Evolutionary conservation across 2,113 vertebrate species (phyloP).

Genomic region (Antechinus flavipes): DNA sequence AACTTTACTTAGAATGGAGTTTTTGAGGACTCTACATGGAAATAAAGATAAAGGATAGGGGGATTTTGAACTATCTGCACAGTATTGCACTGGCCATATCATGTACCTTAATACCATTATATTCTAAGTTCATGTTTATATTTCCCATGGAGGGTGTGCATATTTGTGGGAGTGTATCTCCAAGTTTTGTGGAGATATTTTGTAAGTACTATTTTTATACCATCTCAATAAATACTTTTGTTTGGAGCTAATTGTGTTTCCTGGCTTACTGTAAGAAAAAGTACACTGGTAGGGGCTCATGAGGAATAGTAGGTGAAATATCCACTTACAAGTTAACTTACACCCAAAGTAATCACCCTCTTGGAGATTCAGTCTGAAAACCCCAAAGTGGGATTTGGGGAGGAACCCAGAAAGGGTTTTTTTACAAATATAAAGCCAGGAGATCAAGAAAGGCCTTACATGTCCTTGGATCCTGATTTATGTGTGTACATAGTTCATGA

Average conservation of each 20-base stretch:
- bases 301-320: background rate
- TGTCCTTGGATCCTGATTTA: background rate
- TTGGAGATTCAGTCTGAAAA: background rate
- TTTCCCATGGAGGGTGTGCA: background rate
- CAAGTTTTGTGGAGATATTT: background rate
- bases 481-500: background rate
- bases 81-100: background rate
- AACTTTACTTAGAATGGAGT: background rate
- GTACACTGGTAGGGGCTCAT: background rate
- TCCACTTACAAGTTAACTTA: background rate
- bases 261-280: background rate
- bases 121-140: background rate
- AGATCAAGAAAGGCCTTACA: background rate
- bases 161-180: background rate
- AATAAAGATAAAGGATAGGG: background rate
- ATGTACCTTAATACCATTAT: background rate
- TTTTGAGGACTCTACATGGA: background rate
- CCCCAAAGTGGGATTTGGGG: background rate
- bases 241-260: background rate
- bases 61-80: background rate
- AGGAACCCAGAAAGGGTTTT: background rate
- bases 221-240: background rate
- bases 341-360: background rate
- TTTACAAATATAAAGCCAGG: background rate
- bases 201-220: background rate